Base-by-base conservation (phyloP, 2,113 vertebrate species). In the Dipodomys merriami region DNA sequence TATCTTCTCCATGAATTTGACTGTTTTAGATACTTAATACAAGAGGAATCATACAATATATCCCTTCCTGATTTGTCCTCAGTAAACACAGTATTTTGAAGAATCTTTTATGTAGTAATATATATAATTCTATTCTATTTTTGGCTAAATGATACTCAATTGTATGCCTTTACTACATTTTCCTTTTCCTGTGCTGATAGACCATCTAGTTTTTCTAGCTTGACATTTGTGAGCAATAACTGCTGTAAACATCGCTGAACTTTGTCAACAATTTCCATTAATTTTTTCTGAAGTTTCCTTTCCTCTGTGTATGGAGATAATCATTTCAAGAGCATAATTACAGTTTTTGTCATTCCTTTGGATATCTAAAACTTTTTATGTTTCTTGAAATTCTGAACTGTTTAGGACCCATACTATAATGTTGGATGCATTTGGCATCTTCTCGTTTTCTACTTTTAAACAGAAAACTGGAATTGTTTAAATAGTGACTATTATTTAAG, bases 401-500 rank as follows among this genome's bases (percentile, higher is more conserved):
- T 33, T 2, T 62, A 46, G 46, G 22, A 71, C 20, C 0, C 9
- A 83, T 2, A 60, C 5, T 23, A 67, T 23, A 88, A 80, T n/a
- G 4, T 23, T 79, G 4, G 83, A 53, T 62, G 15, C 7, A 91
- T 39, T 7, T 72, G 7, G n/a, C 12, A 79, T 44, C 16, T 16
- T 39, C 0, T 1, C 27, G 27, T 81, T 86, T 77, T 73, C 53
- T 72, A 6, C 62, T 86, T 86, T 82, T 90, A 80, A 83, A 90
- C 5, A 4, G 15, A 68, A 67, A 7, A 1, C 6, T 86, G 53
- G 1, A 39, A 86, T 57, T 69, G n/a, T 57, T 93, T 91, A 29
- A 46, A 73, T 12, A 86, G 12, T 67, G 44, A 82, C 88, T 73
- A 87, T 78, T 33, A 83, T 46, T 90, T 78, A 79, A 74, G 30